A percentile compares a stretch with the other conserved stretches of the same genome.
Evolutionary conservation across 2,888 invertebrate species (phyloP).

Genomic region (Marronus borbonicus): DNA sequence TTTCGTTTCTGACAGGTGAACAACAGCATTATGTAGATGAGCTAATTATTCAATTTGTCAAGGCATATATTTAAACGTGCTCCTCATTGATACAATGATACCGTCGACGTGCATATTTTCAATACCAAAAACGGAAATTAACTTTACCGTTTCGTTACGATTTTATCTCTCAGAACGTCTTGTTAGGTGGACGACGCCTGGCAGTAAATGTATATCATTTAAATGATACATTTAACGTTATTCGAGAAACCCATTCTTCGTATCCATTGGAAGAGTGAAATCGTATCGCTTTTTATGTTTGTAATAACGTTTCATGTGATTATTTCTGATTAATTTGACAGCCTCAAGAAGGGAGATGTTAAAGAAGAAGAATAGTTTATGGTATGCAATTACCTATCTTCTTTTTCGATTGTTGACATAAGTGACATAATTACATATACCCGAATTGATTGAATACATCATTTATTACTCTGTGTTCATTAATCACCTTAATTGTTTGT

Average conservation of each 20-base stretch:
- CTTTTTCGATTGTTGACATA: too few relatives aligned
- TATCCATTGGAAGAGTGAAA: not conserved
- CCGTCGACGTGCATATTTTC: not conserved
- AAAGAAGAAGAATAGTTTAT: too few relatives aligned
- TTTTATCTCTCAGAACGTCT: conserved; percentile 14
- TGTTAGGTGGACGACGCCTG: conserved; percentile 5
- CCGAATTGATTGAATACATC: too few relatives aligned
- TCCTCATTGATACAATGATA: not conserved
- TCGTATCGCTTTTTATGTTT: not conserved
- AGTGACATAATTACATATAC: too few relatives aligned
- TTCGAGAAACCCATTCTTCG: not conserved
- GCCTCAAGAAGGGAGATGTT: not conserved
- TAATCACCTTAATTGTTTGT: too few relatives aligned
- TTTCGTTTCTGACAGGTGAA: conserved; percentile 40
- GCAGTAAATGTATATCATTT: conserved; percentile 18
- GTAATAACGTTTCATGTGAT: not conserved
- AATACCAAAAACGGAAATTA: conserved; percentile 7
- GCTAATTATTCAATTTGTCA: conserved; percentile 45
- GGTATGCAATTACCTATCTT: too few relatives aligned
- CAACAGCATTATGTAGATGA: not conserved
- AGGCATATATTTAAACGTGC: conserved; percentile 15
- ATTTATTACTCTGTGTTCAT: too few relatives aligned
- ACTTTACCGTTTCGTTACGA: conserved; percentile 23
- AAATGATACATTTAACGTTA: not conserved
- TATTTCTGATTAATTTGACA: not conserved